Evolutionary conservation across 2,888 invertebrate species (phyloP), one percentile per base, ranked within the genome.

Genomic region (Andrena trimmerana): DNA sequence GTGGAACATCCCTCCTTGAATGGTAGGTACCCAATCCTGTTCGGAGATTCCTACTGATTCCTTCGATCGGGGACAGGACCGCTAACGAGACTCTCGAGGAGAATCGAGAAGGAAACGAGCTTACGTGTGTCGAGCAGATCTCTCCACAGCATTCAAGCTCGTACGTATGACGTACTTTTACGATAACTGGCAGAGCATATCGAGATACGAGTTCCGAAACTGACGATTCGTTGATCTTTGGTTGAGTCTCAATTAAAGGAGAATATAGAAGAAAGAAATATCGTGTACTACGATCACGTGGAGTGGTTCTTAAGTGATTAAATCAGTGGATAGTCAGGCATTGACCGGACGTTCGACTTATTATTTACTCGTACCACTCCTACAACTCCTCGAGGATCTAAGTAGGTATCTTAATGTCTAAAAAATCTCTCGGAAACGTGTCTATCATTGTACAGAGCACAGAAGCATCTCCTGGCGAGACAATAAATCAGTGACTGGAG

Each of bases 11-110:
- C 62, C 62, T 27, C 50, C 31, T 57, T 48, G 70, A 62, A 82
- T 50, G 33, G 65, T 42, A 31, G 7, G 68, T 48, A 82, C 63
- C 42, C 82, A 60, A 82, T 82, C 81, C 52, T 74, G 66, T 31
- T 31, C 29, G 33, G 7, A 33, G 82, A 82, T 81, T 52, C 66
- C 59, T 2, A 71, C 52, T 54, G 71, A 24, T 52, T 31, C 59
- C 50, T 31, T 57, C 77, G 72, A 78, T 70, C 52, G 78, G 29
- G 72, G 79, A 79, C 73, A 69, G 70, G 63, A 29, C 76, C 78
- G 76, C 82, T 89, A 90, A 90, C 87, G 86, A 89, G 90, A 84
- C 81, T 78, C 85, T 82, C 83, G 52, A 83, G 77, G 62, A 85
- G 76, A 78, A 68, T 85, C 76, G 66, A 27, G 36, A 36, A 29